Conservation (phyloP, 2,888 invertebrate species). For the Rhodophaea formosa region DNA sequence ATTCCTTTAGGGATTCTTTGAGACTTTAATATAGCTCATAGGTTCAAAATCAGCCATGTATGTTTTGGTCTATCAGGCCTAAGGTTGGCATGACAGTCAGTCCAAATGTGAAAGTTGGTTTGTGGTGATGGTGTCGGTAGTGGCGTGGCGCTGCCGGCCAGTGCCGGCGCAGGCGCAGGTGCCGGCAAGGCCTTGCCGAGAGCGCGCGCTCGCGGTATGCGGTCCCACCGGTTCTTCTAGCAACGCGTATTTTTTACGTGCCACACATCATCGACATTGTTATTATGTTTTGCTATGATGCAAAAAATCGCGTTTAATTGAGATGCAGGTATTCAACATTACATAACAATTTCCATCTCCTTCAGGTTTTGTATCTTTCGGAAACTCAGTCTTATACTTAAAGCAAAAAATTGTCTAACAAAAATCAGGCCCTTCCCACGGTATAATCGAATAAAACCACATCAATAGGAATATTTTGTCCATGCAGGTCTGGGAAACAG, state of each 20-base stretch:
- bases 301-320: constrained; percentile 58
- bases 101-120: constrained; percentile 61
- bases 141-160: constrained; percentile 28
- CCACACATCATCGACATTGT: constrained; percentile 78
- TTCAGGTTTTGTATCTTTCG: neutral
- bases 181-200: constrained; percentile 69
- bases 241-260: constrained; percentile 76
- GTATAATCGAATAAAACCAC: too few species aligned
- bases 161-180: constrained; percentile 44
- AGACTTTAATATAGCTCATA: too few species aligned
- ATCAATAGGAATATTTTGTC: too few species aligned
- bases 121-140: constrained; percentile 35
- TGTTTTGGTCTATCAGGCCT: too few species aligned
- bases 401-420: too few species aligned
- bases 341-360: constrained; percentile 25
- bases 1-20: too few species aligned
- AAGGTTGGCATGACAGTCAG: constrained; percentile 20
- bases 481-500: too few species aligned
- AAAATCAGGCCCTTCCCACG: too few species aligned
- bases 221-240: constrained; percentile 80
- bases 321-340: constrained; percentile 42
- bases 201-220: constrained; percentile 75
- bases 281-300: constrained; percentile 74
- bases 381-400: neutral
- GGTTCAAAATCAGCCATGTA: too few species aligned